These are phyloP conservation scores for Arctia plantaginis DNA, from an alignment of 2,888 invertebrate genomes.

Conservation along the genomic window DNA sequence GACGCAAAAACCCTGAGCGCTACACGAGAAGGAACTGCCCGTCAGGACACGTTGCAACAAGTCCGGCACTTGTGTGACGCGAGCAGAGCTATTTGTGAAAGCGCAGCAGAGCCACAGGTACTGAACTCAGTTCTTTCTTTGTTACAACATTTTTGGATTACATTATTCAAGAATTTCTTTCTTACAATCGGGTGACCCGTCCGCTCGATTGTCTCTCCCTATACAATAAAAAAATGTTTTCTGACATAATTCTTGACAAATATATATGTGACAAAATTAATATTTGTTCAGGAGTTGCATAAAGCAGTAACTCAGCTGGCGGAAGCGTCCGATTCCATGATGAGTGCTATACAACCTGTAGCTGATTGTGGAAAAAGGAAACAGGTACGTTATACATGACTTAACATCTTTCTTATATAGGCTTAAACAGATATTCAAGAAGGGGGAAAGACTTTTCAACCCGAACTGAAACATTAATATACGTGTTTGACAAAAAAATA, in stretches of 20 bases:
- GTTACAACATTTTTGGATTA: neutral
- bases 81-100: conserved; percentile 28
- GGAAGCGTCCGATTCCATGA: conserved; percentile 58
- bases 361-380: conserved; percentile 45
- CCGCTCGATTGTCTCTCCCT: too few species aligned
- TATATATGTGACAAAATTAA: neutral
- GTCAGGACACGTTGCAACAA: conserved; percentile 22
- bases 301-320: conserved; percentile 56
- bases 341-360: conserved; percentile 50
- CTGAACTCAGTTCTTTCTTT: neutral
- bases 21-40: neutral
- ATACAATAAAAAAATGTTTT: too few species aligned
- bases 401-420: neutral
- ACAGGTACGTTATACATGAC: conserved; percentile 43
- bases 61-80: conserved; percentile 35
- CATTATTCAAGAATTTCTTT: too few species aligned
- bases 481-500: too few species aligned
- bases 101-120: conserved; percentile 31
- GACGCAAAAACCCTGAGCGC: conserved; percentile 16
- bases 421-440: neutral
- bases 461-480: neutral
- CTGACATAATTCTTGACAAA: too few species aligned
- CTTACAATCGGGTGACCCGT: too few species aligned
- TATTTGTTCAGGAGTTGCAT: conserved; percentile 53
- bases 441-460: neutral